Percentiles rank a stretch among this genome's conserved stretches.
Conservation (phyloP, 2,797 vertebrate species). For the Crenuchus spilurus region DNA sequence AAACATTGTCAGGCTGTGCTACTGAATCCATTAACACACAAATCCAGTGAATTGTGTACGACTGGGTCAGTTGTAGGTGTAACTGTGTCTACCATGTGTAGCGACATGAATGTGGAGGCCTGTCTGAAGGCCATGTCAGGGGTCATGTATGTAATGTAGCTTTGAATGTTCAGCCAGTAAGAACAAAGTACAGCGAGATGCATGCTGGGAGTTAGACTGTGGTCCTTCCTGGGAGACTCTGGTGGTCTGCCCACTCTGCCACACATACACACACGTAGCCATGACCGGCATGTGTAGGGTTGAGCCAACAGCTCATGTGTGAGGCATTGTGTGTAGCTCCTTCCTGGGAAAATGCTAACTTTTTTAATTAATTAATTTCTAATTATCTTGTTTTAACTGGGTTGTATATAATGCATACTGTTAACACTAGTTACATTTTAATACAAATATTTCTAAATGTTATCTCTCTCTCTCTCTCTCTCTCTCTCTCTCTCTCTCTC, state of each 20-base stretch:
- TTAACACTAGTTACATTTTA: no score
- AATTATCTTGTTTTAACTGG: no score
- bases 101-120: not conserved
- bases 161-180: constrained; percentile 26
- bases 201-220: constrained; percentile 40
- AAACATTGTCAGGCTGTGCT: no score
- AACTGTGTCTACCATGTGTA: not conserved
- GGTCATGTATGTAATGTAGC: constrained; percentile 29
- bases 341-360: no score
- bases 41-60: no score
- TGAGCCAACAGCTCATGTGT: not conserved
- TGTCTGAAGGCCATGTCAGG: constrained; percentile 23
- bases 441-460: no score
- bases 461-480: no score
- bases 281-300: not conserved
- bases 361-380: no score
- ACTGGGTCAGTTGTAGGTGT: no score
- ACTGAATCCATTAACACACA: no score
- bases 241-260: constrained; percentile 7
- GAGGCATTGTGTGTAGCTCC: not conserved
- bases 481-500: no score
- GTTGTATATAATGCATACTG: no score
- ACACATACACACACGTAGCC: not conserved
- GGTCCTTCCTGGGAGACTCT: constrained; percentile 19
- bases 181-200: constrained; percentile 34